Conservation (phyloP, 2,113 vertebrate genomes). For the Pelusios castaneus region DNA sequence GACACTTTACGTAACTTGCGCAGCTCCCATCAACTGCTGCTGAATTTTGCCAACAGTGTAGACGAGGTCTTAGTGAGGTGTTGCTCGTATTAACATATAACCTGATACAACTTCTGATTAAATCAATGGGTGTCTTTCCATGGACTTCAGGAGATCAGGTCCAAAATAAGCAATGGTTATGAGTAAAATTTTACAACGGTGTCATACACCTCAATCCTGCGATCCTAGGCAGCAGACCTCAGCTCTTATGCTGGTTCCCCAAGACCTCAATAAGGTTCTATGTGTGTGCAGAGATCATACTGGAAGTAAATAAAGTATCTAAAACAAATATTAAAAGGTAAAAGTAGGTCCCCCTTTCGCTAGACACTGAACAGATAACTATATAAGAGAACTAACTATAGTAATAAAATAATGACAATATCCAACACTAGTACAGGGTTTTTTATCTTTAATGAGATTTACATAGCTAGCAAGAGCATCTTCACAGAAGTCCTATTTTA, state of each 20-base stretch:
- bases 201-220: neutral
- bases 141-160: neutral
- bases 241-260: neutral
- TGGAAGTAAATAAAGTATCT: conserved; percentile 24
- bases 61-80: neutral
- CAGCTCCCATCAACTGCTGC: no score
- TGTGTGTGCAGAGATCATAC: neutral
- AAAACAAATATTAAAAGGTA: neutral
- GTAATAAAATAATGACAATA: conserved; percentile 28
- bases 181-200: neutral
- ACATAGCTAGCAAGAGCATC: neutral
- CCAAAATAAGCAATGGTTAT: neutral
- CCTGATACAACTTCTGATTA: neutral
- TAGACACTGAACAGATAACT: neutral
- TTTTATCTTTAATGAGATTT: neutral
- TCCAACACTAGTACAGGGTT: neutral
- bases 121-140: neutral
- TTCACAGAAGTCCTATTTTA: neutral
- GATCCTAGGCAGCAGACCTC: neutral
- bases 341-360: conserved; percentile 42
- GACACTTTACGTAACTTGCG: no score
- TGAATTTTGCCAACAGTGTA: no score
- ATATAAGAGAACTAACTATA: conserved; percentile 24
- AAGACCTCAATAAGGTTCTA: neutral
- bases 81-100: neutral